Conservation (phyloP, 1,140 invertebrate genomes). For the Tyrophagus putrescentiae region DNA sequence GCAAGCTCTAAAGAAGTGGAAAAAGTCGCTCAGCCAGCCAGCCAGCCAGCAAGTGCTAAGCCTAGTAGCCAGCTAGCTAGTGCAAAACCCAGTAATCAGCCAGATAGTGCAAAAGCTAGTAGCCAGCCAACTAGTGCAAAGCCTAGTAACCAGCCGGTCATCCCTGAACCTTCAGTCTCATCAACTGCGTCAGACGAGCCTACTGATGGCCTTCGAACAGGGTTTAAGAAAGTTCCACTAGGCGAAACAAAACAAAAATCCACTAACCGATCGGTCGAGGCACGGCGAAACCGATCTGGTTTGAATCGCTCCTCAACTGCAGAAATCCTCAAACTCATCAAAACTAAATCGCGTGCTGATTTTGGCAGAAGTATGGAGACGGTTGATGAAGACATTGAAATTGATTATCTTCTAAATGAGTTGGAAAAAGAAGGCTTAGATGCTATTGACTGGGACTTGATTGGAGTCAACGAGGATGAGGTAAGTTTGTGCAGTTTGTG, state of each 20-base stretch:
- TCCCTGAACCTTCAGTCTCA: neutral
- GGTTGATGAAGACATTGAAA: constrained; percentile 24
- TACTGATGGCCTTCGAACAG: neutral
- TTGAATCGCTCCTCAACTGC: constrained; percentile 19
- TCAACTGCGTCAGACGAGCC: neutral
- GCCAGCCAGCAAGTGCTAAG: no score
- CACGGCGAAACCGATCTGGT: constrained; percentile 3
- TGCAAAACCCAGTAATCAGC: no score
- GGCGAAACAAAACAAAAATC: constrained; percentile 19
- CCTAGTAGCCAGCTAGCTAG: no score
- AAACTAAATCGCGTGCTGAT: constrained; percentile 21
- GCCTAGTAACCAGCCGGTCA: neutral
- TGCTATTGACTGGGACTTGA: constrained; percentile 23
- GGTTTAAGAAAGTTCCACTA: constrained; percentile 4
- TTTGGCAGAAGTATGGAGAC: constrained; percentile 11
- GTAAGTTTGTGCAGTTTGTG: no score
- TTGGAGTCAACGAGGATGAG: constrained; percentile 17
- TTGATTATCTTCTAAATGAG: constrained; percentile 17
- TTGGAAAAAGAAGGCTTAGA: constrained; percentile 23
- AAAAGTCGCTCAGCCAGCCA: no score
- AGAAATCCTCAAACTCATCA: constrained; percentile 23
- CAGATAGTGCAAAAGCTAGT: no score
- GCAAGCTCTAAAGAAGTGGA: no score
- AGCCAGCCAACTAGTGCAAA: no score
- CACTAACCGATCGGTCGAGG: constrained; percentile 6